A percentile compares a stretch with the other conserved stretches of the same genome.
These are phyloP conservation scores for Lasioglossum vierecki DNA, from an alignment of 2,888 invertebrate genomes.

Conservation along the genomic window DNA sequence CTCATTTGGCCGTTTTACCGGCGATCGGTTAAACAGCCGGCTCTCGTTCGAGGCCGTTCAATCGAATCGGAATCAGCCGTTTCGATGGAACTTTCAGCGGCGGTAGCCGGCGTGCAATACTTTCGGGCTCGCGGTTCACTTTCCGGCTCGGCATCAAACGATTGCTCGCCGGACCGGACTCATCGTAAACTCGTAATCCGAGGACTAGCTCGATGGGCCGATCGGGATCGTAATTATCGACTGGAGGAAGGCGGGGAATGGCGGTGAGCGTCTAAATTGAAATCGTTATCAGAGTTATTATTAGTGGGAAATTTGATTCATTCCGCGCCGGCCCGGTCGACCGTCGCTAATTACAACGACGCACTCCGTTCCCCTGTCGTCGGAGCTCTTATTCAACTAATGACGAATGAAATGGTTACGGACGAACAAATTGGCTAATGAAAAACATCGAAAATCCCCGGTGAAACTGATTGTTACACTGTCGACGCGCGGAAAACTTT, in stretches of 20 bases:
- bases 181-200: conserved; percentile 39
- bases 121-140: conserved; percentile 32
- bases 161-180: conserved; percentile 46
- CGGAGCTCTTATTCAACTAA: neutral
- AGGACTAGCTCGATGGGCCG: neutral
- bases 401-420: neutral
- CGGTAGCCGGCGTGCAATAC: conserved; percentile 36
- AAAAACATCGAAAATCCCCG: neutral
- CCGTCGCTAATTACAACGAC: conserved; percentile 19
- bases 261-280: conserved; percentile 46
- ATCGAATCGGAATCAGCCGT: conserved; percentile 61
- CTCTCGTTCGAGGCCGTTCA: conserved; percentile 59
- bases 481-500: neutral
- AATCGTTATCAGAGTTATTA: conserved; percentile 44
- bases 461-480: neutral
- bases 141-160: conserved; percentile 37
- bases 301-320: conserved; percentile 37
- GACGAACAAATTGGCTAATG: neutral
- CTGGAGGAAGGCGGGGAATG: neutral
- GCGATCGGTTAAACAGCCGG: conserved; percentile 59
- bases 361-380: neutral
- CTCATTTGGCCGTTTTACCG: conserved; percentile 60
- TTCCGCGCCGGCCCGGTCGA: neutral
- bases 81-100: conserved; percentile 49
- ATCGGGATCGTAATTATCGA: conserved; percentile 43